Percentiles rank a stretch among this genome's conserved stretches.
Conservation (phyloP, 2,797 vertebrate species). For the Helicolenus hilgendorfi region DNA sequence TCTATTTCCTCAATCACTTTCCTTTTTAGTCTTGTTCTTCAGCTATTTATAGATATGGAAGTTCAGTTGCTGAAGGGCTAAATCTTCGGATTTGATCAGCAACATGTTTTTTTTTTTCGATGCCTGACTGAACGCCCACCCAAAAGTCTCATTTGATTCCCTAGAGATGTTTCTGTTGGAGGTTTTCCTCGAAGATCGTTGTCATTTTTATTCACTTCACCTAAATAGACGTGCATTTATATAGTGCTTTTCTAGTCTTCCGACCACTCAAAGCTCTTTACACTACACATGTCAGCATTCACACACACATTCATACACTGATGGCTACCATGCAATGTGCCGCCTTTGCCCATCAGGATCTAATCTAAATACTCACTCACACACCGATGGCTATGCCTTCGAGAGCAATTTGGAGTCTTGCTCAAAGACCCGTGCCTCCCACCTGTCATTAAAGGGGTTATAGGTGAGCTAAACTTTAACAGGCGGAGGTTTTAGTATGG, state of each 20-base stretch:
- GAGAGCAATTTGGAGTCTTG: no score
- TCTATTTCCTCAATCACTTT: neutral
- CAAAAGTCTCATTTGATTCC: neutral
- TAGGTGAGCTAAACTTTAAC: neutral
- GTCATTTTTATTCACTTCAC: neutral
- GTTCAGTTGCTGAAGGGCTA: neutral
- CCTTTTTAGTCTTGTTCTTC: constrained; percentile 3
- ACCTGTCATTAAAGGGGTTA: neutral
- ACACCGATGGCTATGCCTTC: no score
- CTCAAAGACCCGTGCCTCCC: no score
- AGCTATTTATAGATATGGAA: constrained; percentile 14
- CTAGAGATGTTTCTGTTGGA: neutral
- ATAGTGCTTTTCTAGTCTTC: no score
- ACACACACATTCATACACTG: no score
- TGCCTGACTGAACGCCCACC: neutral
- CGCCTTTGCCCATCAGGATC: no score
- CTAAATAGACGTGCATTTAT: no score
- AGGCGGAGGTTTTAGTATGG: neutral
- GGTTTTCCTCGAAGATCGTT: neutral
- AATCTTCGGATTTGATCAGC: constrained; percentile 26
- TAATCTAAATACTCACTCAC: no score
- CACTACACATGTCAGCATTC: no score
- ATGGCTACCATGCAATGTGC: no score
- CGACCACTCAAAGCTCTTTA: no score
- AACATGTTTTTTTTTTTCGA: neutral